phyloP scores from a whole-genome alignment of 2,888 invertebrate species.

The Taenaris catops region DNA sequence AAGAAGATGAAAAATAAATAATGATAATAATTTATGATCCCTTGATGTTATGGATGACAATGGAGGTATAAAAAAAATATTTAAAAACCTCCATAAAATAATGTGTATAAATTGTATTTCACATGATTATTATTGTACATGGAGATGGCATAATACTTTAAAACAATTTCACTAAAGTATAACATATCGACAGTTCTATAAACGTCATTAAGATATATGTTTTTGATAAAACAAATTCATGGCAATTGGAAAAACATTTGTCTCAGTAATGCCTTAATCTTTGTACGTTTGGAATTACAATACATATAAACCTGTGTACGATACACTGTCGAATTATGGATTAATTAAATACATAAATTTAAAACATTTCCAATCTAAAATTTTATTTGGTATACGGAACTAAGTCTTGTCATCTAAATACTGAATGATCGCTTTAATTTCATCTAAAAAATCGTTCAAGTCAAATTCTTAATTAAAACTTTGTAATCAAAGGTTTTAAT shows the following conservation, averaged over 20 bases:
- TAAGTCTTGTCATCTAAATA: constrained; percentile 10
- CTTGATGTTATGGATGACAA: constrained; percentile 4
- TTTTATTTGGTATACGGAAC: constrained; percentile 5
- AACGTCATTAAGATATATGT: background rate
- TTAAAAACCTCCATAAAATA: constrained; percentile 1
- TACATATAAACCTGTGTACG: background rate
- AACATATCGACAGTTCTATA: background rate
- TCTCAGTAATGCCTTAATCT: background rate
- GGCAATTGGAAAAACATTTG: background rate
- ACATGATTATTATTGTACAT: constrained; percentile 8
- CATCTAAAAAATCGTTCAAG: constrained; percentile 2
- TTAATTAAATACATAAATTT: background rate
- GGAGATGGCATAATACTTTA: constrained; percentile 22
- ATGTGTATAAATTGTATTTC: constrained; percentile 11
- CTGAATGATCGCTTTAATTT: constrained; percentile 6
- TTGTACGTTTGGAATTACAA: background rate
- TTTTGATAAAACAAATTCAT: constrained; percentile 3
- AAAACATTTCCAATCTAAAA: constrained; percentile 2
- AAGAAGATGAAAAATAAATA: constrained; percentile 26
- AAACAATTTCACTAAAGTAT: constrained; percentile 19
- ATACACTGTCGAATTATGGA: background rate
- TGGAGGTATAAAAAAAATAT: background rate
- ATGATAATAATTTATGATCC: constrained; percentile 22
- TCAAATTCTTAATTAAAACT: background rate
- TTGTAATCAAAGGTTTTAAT: background rate